These are phyloP conservation scores for Drosophila nr. perissopoda DNA, from an alignment of 2,888 invertebrate genomes.

Conservation along the genomic window DNA sequence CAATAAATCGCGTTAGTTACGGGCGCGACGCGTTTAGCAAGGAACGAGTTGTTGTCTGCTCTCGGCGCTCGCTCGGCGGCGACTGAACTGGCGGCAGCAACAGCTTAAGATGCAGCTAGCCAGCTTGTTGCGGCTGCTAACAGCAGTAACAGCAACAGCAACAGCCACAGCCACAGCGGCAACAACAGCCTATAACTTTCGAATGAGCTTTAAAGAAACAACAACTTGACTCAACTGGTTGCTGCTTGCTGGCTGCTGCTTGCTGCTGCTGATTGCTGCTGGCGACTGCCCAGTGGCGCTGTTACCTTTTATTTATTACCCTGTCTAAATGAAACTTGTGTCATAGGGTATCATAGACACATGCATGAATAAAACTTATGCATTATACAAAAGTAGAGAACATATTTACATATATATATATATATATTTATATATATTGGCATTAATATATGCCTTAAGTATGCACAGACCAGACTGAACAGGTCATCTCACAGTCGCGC, in stretches of 20 bases:
- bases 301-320: constrained; percentile 27
- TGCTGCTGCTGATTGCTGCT: constrained; percentile 34
- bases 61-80: constrained; percentile 78
- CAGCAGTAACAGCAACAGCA: constrained; percentile 25
- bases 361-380: background rate
- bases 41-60: constrained; percentile 67
- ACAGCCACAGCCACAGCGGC: constrained; percentile 23
- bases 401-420: background rate
- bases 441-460: too few relatives aligned
- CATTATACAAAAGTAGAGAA: background rate
- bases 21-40: constrained; percentile 43
- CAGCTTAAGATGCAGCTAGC: constrained; percentile 62
- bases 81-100: constrained; percentile 59
- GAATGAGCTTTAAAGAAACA: constrained; percentile 67
- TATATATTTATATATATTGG: background rate
- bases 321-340: background rate
- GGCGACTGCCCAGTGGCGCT: constrained; percentile 41
- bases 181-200: constrained; percentile 64
- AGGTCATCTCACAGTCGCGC: constrained; percentile 18
- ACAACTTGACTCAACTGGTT: constrained; percentile 49
- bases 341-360: constrained; percentile 8
- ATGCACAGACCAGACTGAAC: background rate
- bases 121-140: constrained; percentile 35
- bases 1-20: constrained; percentile 25
- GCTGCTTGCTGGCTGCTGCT: constrained; percentile 18